Percentiles rank a stretch among this genome's conserved stretches.
Conservation (phyloP, 2,888 invertebrate species). For the Cenopis cana region DNA sequence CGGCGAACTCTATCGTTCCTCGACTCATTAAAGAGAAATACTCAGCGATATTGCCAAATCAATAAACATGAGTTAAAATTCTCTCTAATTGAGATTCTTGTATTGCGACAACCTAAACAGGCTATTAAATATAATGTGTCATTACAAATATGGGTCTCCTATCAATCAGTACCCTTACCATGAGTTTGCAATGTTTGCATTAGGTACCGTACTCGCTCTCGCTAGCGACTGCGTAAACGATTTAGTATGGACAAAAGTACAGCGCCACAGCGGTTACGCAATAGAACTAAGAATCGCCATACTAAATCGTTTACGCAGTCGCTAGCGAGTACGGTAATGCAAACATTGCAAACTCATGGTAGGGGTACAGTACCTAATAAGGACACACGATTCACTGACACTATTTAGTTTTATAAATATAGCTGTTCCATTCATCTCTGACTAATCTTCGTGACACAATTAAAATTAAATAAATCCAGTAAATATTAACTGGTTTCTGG, state of each 20-base stretch:
- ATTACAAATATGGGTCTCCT: conserved; percentile 10
- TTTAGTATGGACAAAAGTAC: too few relatives aligned
- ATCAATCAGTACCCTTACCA: conserved; percentile 1
- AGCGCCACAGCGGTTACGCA: too few relatives aligned
- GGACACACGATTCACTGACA: conserved; percentile 5
- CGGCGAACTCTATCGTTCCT: not conserved
- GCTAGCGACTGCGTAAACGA: too few relatives aligned
- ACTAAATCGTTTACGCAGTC: too few relatives aligned
- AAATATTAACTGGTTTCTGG: not conserved
- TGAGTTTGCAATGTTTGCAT: too few relatives aligned
- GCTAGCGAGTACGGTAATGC: too few relatives aligned
- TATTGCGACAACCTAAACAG: not conserved
- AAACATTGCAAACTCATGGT: too few relatives aligned
- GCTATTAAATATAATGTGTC: conserved; percentile 3
- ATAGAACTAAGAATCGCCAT: too few relatives aligned
- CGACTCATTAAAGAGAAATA: too few relatives aligned
- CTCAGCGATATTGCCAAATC: not conserved
- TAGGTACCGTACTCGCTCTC: too few relatives aligned
- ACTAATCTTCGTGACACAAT: conserved; percentile 1
- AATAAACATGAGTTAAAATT: not conserved
- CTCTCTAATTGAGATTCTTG: not conserved
- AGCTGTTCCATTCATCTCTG: not conserved
- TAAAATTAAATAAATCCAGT: not conserved
- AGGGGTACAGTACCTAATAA: too few relatives aligned
- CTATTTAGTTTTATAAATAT: not conserved